These are phyloP conservation scores for Perccottus glenii DNA, from an alignment of 2,113 vertebrate genomes.

Conservation along the genomic window DNA sequence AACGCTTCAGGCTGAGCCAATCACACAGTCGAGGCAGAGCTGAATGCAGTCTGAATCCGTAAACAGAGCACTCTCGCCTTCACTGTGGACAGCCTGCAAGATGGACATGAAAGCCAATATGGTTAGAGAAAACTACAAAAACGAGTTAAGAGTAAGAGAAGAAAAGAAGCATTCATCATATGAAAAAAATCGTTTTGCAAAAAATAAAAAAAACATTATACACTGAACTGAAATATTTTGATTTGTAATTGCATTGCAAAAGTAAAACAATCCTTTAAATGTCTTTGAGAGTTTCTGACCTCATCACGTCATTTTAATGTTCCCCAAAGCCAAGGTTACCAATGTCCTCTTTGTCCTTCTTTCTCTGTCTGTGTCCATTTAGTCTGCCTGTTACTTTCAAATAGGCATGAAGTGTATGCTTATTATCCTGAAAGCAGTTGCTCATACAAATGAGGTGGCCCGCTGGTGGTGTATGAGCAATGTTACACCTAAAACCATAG, in stretches of 20 bases:
- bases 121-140: constrained; percentile 23
- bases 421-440: constrained; percentile 25
- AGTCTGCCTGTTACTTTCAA: constrained; percentile 2
- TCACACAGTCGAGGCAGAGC: constrained; percentile 38
- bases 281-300: constrained; percentile 4
- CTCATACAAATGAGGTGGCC: constrained; percentile 11
- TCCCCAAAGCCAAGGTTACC: not conserved
- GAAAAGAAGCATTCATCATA: not conserved
- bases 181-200: not conserved
- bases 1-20: constrained; percentile 43
- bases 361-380: not conserved
- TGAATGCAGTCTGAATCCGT: constrained; percentile 43
- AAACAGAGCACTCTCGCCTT: constrained; percentile 55
- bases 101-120: constrained; percentile 38
- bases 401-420: constrained; percentile 4
- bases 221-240: not conserved
- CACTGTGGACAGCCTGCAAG: constrained; percentile 29
- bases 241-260: not conserved
- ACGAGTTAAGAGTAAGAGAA: constrained; percentile 8
- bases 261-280: not conserved
- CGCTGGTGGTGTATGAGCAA: not conserved
- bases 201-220: not conserved
- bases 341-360: not conserved
- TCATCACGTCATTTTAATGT: not conserved
- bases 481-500: constrained; percentile 37